A percentile compares a stretch with the other conserved stretches of the same genome.
These are phyloP conservation scores for Leptura quadrifasciata DNA, from an alignment of 2,888 invertebrate species.

Conservation along the genomic window DNA sequence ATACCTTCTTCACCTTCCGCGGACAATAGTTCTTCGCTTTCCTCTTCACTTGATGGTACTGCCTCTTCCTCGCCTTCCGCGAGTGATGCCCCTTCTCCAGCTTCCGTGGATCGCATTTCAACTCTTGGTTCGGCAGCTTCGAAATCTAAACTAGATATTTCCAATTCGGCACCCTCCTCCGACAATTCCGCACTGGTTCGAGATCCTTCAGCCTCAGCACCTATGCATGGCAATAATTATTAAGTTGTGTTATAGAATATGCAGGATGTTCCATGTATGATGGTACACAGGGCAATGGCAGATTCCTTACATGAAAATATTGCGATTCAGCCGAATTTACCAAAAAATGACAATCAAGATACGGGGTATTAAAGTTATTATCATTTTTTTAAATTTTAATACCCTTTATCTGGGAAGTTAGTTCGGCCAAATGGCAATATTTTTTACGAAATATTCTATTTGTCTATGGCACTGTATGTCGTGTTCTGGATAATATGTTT, in stretches of 20 bases:
- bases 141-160: background rate
- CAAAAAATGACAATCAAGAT: too few species aligned
- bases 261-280: too few species aligned
- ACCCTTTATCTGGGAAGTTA: too few species aligned
- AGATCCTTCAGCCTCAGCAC: background rate
- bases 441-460: too few species aligned
- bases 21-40: background rate
- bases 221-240: background rate
- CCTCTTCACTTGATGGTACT: constrained; percentile 1
- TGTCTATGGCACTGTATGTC: too few species aligned
- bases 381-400: too few species aligned
- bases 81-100: background rate
- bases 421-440: too few species aligned
- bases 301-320: too few species aligned
- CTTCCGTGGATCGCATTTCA: background rate
- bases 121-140: background rate
- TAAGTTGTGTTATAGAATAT: background rate
- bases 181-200: background rate
- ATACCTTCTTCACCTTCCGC: constrained; percentile 2
- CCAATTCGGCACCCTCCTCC: background rate
- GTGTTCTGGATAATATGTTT: too few species aligned
- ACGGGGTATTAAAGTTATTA: too few species aligned
- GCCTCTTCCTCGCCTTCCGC: constrained; percentile 1
- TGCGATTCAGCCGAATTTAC: too few species aligned
- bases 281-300: too few species aligned